Percentiles rank a stretch among this genome's conserved stretches.
Conservation (phyloP, 2,113 vertebrate genomes). For the Muntiacus muntjak region DNA sequence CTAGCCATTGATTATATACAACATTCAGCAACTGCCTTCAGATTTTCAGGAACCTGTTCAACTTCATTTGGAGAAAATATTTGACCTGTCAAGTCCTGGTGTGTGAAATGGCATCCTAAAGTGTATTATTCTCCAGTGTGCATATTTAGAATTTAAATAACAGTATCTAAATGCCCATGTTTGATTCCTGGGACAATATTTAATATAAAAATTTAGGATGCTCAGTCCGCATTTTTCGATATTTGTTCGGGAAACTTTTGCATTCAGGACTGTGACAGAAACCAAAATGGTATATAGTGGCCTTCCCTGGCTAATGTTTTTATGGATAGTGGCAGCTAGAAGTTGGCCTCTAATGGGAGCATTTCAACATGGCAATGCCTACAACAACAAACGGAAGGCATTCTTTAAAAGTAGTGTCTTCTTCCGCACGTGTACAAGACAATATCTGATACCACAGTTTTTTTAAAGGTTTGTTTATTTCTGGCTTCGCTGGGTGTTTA, state of each 20-base stretch:
- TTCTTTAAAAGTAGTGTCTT: background rate
- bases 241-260: constrained; percentile 8
- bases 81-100: background rate
- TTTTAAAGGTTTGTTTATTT: background rate
- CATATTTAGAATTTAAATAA: constrained; percentile 7
- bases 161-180: background rate
- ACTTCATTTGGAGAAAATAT: background rate
- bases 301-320: constrained; percentile 32
- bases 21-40: background rate
- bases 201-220: constrained; percentile 20
- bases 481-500: background rate
- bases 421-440: background rate
- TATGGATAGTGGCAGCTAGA: background rate
- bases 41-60: background rate
- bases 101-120: background rate
- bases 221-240: background rate
- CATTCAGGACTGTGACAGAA: background rate
- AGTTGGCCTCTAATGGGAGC: background rate
- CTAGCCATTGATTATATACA: background rate
- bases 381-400: background rate
- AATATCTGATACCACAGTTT: background rate
- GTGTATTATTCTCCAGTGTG: background rate
- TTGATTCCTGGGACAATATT: constrained; percentile 12
- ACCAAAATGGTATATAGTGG: background rate
- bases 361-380: background rate